Conservation (phyloP, 1,140 invertebrate genomes). For the Zaprionus nigranus region DNA sequence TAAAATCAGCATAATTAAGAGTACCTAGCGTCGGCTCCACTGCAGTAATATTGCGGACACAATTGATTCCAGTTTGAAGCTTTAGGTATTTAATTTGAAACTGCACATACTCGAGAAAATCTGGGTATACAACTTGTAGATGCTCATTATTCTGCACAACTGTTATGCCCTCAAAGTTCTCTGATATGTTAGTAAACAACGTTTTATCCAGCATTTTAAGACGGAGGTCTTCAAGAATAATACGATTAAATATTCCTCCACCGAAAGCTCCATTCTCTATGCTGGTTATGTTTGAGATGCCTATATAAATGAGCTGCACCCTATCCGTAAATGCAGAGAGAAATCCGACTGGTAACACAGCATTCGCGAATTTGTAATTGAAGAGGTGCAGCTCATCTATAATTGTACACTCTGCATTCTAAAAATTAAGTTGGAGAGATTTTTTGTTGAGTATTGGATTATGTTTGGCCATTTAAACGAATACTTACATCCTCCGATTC, state of each 20-base stretch:
- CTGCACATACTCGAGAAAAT: slow-evolving; percentile 57
- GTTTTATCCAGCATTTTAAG: slow-evolving; percentile 36
- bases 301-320: slow-evolving; percentile 44
- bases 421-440: neutral
- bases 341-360: slow-evolving; percentile 45
- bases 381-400: slow-evolving; percentile 56
- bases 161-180: slow-evolving; percentile 34
- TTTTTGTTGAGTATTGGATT: neutral
- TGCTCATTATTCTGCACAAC: slow-evolving; percentile 50
- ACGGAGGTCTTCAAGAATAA: slow-evolving; percentile 53
- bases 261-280: slow-evolving; percentile 58
- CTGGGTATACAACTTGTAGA: slow-evolving; percentile 27
- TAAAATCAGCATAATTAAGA: slow-evolving; percentile 56
- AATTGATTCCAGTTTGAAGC: slow-evolving; percentile 44
- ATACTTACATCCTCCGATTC: slow-evolving; percentile 23
- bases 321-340: slow-evolving; percentile 42
- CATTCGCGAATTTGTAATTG: slow-evolving; percentile 54
- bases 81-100: slow-evolving; percentile 50
- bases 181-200: slow-evolving; percentile 44
- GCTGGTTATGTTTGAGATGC: slow-evolving; percentile 46
- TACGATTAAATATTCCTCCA: slow-evolving; percentile 43
- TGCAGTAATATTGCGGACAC: slow-evolving; percentile 64
- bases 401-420: slow-evolving; percentile 4
- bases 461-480: neutral
- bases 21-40: slow-evolving; percentile 39